These are phyloP conservation scores for Spodoptera frugiperda DNA, from an alignment of 1,140 invertebrate genomes.

Conservation along the genomic window DNA sequence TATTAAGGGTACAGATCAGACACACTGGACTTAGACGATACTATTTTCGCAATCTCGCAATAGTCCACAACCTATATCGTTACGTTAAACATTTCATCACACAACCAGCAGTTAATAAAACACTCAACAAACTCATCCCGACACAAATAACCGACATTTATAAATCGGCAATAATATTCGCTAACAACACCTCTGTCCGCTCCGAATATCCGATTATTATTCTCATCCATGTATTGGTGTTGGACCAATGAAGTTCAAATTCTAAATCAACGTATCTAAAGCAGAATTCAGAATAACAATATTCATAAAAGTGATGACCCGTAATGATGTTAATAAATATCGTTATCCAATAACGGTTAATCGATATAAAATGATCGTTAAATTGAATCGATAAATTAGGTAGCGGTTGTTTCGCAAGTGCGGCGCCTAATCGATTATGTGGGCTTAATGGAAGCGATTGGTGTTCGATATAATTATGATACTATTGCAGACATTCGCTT, in stretches of 20 bases:
- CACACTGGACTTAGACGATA: background rate
- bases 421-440: conserved; percentile 39
- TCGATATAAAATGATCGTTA: conserved; percentile 45
- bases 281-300: background rate
- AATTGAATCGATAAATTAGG: conserved; percentile 44
- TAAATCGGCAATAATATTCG: conserved; percentile 25
- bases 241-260: background rate
- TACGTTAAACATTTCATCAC: conserved; percentile 20
- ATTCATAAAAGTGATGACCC: conserved; percentile 10
- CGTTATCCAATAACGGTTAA: conserved; percentile 44
- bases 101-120: conserved; percentile 9
- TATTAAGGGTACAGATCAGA: no score
- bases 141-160: conserved; percentile 20
- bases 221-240: conserved; percentile 8
- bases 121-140: conserved; percentile 15
- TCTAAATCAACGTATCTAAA: background rate
- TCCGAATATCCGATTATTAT: background rate
- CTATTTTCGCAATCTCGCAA: background rate
- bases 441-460: conserved; percentile 10
- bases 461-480: conserved; percentile 8
- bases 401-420: conserved; percentile 40
- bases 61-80: background rate
- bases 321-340: conserved; percentile 41
- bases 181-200: background rate
- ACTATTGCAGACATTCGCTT: background rate